Percentiles rank a stretch among this genome's conserved stretches.
Evolutionary conservation across 2,113 vertebrate species (phyloP).

Genomic region (Sus scrofa): DNA sequence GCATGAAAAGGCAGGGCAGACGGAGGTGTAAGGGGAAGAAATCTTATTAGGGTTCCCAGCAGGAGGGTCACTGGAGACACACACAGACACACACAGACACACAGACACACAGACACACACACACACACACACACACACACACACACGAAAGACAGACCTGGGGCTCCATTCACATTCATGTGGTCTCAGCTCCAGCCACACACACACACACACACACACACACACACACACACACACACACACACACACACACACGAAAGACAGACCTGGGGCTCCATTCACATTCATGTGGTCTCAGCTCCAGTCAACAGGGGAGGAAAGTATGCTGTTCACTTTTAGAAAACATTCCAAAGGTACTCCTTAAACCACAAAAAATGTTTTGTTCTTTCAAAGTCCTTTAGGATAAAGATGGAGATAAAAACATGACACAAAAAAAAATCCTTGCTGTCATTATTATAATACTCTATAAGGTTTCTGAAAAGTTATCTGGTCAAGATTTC

Average conservation of each 20-base stretch:
- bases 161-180: slow-evolving; percentile 35
- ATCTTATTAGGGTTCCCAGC: slow-evolving; percentile 80
- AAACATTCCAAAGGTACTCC: slow-evolving; percentile 32
- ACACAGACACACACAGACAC: no score
- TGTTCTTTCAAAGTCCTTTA: neutral
- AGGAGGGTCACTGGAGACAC: slow-evolving; percentile 56
- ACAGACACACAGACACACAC: no score
- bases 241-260: neutral
- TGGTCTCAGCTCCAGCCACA: neutral
- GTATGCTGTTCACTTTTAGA: neutral
- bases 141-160: slow-evolving; percentile 44
- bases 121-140: neutral
- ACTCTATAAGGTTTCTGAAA: neutral
- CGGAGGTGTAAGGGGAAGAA: slow-evolving; percentile 62
- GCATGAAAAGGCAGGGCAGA: slow-evolving; percentile 62
- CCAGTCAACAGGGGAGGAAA: neutral
- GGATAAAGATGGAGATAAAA: neutral
- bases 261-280: slow-evolving; percentile 53
- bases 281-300: slow-evolving; percentile 17
- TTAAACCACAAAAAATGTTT: neutral
- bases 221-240: neutral
- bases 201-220: neutral
- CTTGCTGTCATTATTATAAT: neutral
- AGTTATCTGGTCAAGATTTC: neutral
- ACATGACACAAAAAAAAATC: neutral